Conservation (phyloP, 2,888 invertebrate species). For the Schrankia costaestrigalis region DNA sequence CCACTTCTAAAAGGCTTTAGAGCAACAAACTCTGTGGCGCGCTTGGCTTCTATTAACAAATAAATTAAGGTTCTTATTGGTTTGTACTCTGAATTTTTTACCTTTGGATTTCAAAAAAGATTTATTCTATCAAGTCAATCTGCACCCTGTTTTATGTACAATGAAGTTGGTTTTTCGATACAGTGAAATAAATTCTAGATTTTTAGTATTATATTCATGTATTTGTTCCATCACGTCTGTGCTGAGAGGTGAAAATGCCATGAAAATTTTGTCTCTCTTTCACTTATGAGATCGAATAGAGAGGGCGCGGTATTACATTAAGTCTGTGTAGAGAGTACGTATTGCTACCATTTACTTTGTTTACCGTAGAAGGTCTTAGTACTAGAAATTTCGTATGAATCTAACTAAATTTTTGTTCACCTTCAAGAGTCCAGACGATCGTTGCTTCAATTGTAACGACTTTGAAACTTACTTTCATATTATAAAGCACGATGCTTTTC, state of each 20-base stretch:
- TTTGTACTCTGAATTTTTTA: constrained; percentile 53
- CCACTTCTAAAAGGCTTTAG: constrained; percentile 51
- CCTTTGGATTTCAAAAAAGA: constrained; percentile 73
- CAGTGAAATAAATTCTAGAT: constrained; percentile 53
- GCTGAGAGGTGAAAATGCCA: constrained; percentile 73
- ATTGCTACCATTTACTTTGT: constrained; percentile 64
- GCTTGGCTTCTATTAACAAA: constrained; percentile 37
- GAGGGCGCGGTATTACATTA: constrained; percentile 61
- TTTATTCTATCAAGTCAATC: constrained; percentile 55
- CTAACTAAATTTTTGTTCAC: constrained; percentile 59
- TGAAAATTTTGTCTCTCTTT: constrained; percentile 67
- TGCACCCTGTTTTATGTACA: constrained; percentile 51
- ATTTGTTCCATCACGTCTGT: constrained; percentile 76
- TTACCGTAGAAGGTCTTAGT: constrained; percentile 52
- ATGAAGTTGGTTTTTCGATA: constrained; percentile 57
- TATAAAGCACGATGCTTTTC: constrained; percentile 31
- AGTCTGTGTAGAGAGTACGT: constrained; percentile 61
- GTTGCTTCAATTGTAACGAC: constrained; percentile 48
- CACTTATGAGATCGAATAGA: constrained; percentile 53
- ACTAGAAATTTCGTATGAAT: constrained; percentile 58
- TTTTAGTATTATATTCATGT: constrained; percentile 77
- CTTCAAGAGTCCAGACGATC: constrained; percentile 67
- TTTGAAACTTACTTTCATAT: constrained; percentile 54
- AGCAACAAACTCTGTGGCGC: constrained; percentile 21
- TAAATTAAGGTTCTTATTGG: constrained; percentile 44